phyloP scores from a whole-genome alignment of 2,888 invertebrate species.

The Conchocele bisecta region DNA sequence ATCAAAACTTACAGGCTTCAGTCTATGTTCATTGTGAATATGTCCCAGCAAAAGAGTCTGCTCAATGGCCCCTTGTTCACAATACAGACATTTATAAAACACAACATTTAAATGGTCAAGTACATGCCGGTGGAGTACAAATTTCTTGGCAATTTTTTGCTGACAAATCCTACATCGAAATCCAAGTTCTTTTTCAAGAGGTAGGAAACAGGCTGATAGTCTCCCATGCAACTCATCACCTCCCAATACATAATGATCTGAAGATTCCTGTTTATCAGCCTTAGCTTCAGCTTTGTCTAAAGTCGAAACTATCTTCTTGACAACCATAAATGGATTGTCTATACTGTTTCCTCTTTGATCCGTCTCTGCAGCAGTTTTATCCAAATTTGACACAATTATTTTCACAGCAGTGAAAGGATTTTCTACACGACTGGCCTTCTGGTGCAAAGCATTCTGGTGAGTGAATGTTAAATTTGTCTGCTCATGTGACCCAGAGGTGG shows the following conservation, averaged over 20 bases:
- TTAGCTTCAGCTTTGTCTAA: not conserved
- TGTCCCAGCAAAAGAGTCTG: slow-evolving; percentile 56
- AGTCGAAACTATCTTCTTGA: too few relatives aligned
- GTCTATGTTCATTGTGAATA: slow-evolving; percentile 60
- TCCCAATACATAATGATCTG: slow-evolving; percentile 53
- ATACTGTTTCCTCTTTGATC: not conserved
- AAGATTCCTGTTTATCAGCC: not conserved
- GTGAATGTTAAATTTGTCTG: not conserved
- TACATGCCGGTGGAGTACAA: slow-evolving; percentile 74
- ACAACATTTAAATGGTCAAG: slow-evolving; percentile 72
- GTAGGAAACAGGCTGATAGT: slow-evolving; percentile 58
- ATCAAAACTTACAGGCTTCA: slow-evolving; percentile 28
- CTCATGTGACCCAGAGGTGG: slow-evolving; percentile 11
- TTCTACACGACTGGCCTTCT: not conserved
- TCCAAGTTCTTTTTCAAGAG: slow-evolving; percentile 49
- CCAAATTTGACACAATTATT: slow-evolving; percentile 19
- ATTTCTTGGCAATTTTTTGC: slow-evolving; percentile 70
- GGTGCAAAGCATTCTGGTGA: slow-evolving; percentile 12
- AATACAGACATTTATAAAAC: slow-evolving; percentile 73
- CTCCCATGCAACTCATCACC: slow-evolving; percentile 62
- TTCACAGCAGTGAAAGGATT: slow-evolving; percentile 54
- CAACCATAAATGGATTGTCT: too few relatives aligned
- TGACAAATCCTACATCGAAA: slow-evolving; percentile 70
- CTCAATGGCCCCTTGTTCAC: slow-evolving; percentile 66
- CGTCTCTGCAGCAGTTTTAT: not conserved